These are phyloP conservation scores for Acanthococcus lagerstroemiae DNA, from an alignment of 2,888 invertebrate species.

Conservation along the genomic window DNA sequence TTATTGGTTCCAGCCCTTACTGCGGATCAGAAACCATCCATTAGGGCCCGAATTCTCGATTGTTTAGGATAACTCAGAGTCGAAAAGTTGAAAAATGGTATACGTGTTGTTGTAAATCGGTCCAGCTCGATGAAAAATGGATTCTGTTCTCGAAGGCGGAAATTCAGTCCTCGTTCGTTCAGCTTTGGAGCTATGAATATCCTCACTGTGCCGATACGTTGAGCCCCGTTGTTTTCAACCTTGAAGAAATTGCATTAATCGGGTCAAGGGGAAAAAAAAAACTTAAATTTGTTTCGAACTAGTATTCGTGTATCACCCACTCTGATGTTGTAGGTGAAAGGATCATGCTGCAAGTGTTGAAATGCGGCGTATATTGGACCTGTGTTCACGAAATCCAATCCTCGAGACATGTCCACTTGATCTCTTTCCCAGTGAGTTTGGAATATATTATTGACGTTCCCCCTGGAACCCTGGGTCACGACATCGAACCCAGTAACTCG, in stretches of 20 bases:
- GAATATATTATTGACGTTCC: slow-evolving; percentile 49
- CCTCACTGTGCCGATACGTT: slow-evolving; percentile 55
- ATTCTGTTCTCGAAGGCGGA: slow-evolving; percentile 53
- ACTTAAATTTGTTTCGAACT: too few relatives aligned
- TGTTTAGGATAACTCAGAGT: too few relatives aligned
- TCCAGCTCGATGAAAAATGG: slow-evolving; percentile 60
- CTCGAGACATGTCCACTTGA: slow-evolving; percentile 64
- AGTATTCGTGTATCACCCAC: too few relatives aligned
- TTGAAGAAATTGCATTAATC: too few relatives aligned
- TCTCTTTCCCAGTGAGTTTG: slow-evolving; percentile 70
- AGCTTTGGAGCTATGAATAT: slow-evolving; percentile 57
- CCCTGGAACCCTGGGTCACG: slow-evolving; percentile 46
- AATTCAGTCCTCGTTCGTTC: slow-evolving; percentile 54
- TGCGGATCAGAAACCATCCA: too few relatives aligned
- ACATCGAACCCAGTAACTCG: slow-evolving; percentile 50
- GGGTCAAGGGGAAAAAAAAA: too few relatives aligned
- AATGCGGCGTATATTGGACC: slow-evolving; percentile 62
- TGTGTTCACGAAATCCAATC: slow-evolving; percentile 70
- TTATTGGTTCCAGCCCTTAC: slow-evolving; percentile 59
- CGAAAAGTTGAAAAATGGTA: too few relatives aligned
- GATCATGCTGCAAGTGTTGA: slow-evolving; percentile 66
- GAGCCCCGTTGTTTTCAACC: too few relatives aligned
- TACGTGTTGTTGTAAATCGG: slow-evolving; percentile 54
- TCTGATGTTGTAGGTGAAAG: slow-evolving; percentile 52
- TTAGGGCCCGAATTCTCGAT: too few relatives aligned